Base-by-base conservation (phyloP, 1,140 invertebrate genomes). In the Drosophila arizonae region DNA sequence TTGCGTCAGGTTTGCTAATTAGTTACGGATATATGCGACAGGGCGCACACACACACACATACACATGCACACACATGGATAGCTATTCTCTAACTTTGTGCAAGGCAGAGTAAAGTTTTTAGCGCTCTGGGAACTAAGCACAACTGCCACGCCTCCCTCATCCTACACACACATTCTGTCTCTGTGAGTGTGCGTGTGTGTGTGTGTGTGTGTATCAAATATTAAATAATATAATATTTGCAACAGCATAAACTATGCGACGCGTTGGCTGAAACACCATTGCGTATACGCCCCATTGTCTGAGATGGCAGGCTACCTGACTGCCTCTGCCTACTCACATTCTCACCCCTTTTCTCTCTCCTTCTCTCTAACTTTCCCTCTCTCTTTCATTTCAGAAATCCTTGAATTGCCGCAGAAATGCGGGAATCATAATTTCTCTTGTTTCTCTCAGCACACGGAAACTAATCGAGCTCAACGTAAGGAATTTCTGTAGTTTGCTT, bases 1-100 rank as follows among this genome's bases (percentile, higher is more conserved):
- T 72, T 82, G 82, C 81, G 82, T 79, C 82, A 82, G 81, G 82
- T 87, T 39, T 82, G 72, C 82, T 86, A 86, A 86, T 86, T 86
- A 86, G 82, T 86, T 87, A 79, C 82, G 82, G 76, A 87, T 82
- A 82, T 87, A 75, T 72, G 77, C 75, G 72, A 79, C 82, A 81
- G 36, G 57, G 57, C 36, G 21, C 39, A 62, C 46, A 15, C 33
- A 15, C 74, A 58, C 58, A 45, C 60, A 72, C 64, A 36, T 9
- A 33, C 33, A 33, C 9, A 9, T 9, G 10, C 28, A 57, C 52
- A 43, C 58, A 72, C 64, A 30, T 56, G 45, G 55, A 41, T 66
- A 17, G 45, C 60, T 46, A 72, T 55, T 63, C 55, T 33, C 8
- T 9, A 78, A 68, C 73, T 72, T 76, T 72, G 60, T 76, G 64